Conservation (phyloP, 2,888 invertebrate genomes). For the Caenorhabditis sp. region DNA sequence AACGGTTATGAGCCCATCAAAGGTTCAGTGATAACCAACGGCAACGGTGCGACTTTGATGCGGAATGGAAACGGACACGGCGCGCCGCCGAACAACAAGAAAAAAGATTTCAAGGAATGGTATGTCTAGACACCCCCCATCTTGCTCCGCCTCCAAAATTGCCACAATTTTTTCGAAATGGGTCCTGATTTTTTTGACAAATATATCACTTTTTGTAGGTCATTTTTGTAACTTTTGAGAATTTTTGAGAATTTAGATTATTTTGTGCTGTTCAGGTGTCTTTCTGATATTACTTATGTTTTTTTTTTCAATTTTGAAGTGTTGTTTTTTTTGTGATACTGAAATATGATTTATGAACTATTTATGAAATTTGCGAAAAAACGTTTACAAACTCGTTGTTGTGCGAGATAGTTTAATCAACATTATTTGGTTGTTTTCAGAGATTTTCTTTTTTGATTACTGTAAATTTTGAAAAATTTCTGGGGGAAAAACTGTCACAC, state of each 20-base stretch:
- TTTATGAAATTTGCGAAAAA: no score
- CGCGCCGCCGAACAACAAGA: conserved; percentile 45
- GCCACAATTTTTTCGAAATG: neutral
- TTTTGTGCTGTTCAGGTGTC: neutral
- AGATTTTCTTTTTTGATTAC: no score
- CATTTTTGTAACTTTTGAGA: neutral
- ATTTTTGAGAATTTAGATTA: neutral
- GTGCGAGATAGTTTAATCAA: no score
- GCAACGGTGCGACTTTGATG: conserved; percentile 43
- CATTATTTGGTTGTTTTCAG: no score
- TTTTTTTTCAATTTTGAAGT: neutral
- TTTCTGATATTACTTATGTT: neutral
- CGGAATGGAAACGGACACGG: conserved; percentile 50
- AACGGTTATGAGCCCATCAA: conserved; percentile 60
- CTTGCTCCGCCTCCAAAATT: neutral
- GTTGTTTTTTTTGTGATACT: neutral
- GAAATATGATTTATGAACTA: neutral
- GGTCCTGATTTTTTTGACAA: neutral
- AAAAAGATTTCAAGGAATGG: conserved; percentile 70
- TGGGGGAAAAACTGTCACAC: no score
- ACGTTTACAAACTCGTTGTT: no score
- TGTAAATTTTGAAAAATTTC: no score
- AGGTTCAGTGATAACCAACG: conserved; percentile 56
- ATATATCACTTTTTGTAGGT: neutral
- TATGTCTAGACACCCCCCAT: conserved; percentile 54